These are phyloP conservation scores for Eumaeus atala DNA, from an alignment of 1,140 invertebrate species.

Conservation along the genomic window DNA sequence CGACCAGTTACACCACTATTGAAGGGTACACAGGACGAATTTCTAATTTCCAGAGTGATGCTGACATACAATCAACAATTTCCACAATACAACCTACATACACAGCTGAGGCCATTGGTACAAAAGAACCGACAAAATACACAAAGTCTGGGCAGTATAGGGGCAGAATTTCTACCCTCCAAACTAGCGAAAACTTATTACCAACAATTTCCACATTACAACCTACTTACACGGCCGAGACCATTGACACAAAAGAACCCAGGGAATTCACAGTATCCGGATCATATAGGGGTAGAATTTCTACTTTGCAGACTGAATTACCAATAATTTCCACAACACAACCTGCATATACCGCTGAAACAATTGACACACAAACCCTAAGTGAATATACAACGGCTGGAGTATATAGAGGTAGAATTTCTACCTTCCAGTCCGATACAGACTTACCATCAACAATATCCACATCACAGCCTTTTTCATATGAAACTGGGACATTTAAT, in stretches of 20 bases:
- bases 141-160: neutral
- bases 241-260: neutral
- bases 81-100: constrained; percentile 19
- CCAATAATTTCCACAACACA: neutral
- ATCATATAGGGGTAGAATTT: neutral
- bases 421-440: neutral
- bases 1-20: constrained; percentile 11
- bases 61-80: neutral
- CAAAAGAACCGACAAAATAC: neutral
- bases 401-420: constrained; percentile 1
- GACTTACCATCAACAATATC: neutral
- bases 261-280: neutral
- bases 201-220: neutral
- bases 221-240: neutral
- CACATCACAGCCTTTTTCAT: neutral
- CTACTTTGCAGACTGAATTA: neutral
- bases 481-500: neutral
- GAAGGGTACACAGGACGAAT: constrained; percentile 18
- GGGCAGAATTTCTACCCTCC: neutral
- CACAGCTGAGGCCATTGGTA: neutral
- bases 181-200: neutral
- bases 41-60: constrained; percentile 8
- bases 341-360: neutral
- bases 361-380: neutral
- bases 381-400: neutral